Base-by-base conservation (phyloP, 2,888 invertebrate species). In the Agonopterix subpropinquella region DNA sequence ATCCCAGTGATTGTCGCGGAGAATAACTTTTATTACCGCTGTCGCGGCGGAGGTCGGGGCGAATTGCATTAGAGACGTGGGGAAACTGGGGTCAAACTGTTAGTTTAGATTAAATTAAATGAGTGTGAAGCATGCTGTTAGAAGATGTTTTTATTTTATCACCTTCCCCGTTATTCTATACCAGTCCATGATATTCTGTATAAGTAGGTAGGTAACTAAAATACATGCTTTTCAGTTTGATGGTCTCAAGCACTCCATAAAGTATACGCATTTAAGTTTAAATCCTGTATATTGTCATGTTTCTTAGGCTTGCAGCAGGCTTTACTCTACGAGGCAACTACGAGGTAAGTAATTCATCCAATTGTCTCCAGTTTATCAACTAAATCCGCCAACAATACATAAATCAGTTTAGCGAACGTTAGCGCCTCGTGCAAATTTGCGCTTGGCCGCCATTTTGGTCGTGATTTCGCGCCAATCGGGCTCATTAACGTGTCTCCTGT, bases 401-500 rank as follows among this genome's bases (percentile, higher is more conserved):
- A 65, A 67, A 67, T 65, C 66, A 65, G 66, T 61, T 53, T 51
- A 57, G 55, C 53, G 53, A 56, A 60, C 59, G 54, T 55, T 53
- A 55, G 55, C 57, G 39, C 45, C 50, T 35, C 45, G 50, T 39
- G 45, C 8, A 43, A 45, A 43, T 47, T 47, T 49, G 36, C 45
- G 41, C n/a, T 36, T 46, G 54, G 59, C 64, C 56, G 58, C 61
- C 64, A 65, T 68, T 70, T 67, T 58, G 68, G 53, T 61, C 77
- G 78, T 79, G 77, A 78, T 78, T 77, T 67, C 60, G 66, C 70
- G 64, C 70, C 71, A 75, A 79, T 77, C 71, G 56, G 53, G 77
- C 79, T 79, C 75, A 79, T 79, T 78, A 79, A 57, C 57, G 53
- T 44, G 47, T 47, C 42, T 43, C 36, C 48, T 53, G 56, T 54